Conservation (phyloP, 2,113 vertebrate genomes). For the Cygnus buccinator region DNA sequence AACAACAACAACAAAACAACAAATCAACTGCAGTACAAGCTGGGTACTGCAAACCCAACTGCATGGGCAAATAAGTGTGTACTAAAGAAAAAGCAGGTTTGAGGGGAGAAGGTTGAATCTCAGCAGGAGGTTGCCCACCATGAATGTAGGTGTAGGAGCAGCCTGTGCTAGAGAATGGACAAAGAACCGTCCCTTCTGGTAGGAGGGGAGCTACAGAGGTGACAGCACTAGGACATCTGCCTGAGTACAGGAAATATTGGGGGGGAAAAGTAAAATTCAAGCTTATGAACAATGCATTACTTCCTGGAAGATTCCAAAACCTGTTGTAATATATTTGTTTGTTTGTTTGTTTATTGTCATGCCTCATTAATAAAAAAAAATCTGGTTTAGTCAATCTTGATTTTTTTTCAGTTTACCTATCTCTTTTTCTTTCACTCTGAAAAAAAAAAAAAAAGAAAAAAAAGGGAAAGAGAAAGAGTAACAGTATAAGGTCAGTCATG, state of each 20-base stretch:
- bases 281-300: neutral
- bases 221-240: neutral
- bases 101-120: neutral
- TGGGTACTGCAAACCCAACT: neutral
- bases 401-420: neutral
- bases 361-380: neutral
- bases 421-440: neutral
- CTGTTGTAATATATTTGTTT: neutral
- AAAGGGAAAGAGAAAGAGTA: neutral
- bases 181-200: neutral
- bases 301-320: neutral
- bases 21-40: neutral
- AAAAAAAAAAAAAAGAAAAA: neutral
- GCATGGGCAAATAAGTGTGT: rapidly evolving
- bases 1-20: neutral
- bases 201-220: neutral
- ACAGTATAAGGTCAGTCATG: neutral
- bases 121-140: neutral
- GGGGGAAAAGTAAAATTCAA: neutral
- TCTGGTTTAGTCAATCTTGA: neutral
- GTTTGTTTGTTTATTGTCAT: neutral
- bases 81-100: neutral
- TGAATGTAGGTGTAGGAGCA: neutral
- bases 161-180: neutral
- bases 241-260: neutral